Conservation (phyloP, 2,888 invertebrate species). For the Limnephilus rhombicus region DNA sequence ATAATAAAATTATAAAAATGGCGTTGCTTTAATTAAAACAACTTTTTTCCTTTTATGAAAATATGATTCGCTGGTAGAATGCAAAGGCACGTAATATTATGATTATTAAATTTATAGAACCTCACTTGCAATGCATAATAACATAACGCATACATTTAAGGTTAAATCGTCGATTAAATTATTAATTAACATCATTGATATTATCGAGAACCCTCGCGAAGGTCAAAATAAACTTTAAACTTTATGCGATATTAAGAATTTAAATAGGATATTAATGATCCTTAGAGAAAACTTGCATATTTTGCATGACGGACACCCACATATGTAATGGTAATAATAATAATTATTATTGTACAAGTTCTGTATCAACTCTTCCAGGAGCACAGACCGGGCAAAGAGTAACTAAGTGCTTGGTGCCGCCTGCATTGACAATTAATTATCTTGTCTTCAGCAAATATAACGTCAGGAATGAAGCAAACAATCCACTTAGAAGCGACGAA, state of each 20-base stretch:
- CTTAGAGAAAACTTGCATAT: background rate
- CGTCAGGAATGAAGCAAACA: slow-evolving; percentile 32
- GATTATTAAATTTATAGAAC: background rate
- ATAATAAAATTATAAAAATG: background rate
- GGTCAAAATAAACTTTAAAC: background rate
- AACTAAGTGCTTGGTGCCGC: background rate
- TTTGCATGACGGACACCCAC: background rate
- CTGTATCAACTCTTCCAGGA: slow-evolving; percentile 47
- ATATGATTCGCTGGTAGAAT: background rate
- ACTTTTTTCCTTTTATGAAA: background rate
- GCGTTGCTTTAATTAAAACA: background rate
- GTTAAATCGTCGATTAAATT: background rate
- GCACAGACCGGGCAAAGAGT: background rate
- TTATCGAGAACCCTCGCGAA: background rate
- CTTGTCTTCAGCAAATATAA: slow-evolving; percentile 35
- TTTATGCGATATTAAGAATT: background rate
- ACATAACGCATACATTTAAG: background rate
- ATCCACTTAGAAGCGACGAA: slow-evolving; percentile 20
- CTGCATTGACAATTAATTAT: slow-evolving; percentile 29
- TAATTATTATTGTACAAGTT: background rate
- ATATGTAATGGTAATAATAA: background rate
- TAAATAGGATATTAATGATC: background rate
- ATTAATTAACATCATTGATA: background rate
- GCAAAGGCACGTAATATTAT: no score
- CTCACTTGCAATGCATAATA: background rate